Evolutionary conservation across 2,113 vertebrate species (phyloP).

Genomic region (Poicephalus meyeri): DNA sequence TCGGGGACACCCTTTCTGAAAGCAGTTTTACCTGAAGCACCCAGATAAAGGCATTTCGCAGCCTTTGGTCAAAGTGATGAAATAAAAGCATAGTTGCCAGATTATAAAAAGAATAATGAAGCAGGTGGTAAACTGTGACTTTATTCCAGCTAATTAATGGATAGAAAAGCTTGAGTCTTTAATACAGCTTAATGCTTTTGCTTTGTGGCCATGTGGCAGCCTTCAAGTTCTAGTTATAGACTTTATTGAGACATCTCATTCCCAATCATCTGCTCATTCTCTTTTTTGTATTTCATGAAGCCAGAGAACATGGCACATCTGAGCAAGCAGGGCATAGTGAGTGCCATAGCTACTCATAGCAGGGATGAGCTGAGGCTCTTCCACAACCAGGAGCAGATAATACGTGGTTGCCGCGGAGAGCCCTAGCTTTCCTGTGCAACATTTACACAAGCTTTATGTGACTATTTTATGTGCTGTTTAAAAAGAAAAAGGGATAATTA

Average conservation of each 20-base stretch:
- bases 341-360: rapidly evolving
- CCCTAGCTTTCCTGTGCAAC: background rate
- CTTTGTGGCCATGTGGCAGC: background rate
- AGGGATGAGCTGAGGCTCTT: background rate
- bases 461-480: constrained; percentile 28
- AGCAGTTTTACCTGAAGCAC: background rate
- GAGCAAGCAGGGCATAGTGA: rapidly evolving
- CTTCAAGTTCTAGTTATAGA: background rate
- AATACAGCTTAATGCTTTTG: background rate
- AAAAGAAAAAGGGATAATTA: constrained; percentile 51
- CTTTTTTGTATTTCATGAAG: background rate
- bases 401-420: rapidly evolving
- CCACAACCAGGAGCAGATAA: background rate
- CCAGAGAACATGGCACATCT: background rate
- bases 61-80: background rate
- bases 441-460: constrained; percentile 18
- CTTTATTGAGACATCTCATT: background rate
- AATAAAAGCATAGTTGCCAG: background rate
- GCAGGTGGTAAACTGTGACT: background rate
- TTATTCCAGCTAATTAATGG: background rate
- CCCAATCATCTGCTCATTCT: background rate
- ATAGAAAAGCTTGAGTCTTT: background rate
- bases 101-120: background rate
- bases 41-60: background rate
- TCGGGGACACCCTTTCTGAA: background rate